These are phyloP conservation scores for Falco peregrinus DNA, from an alignment of 2,797 vertebrate species.

Conservation along the genomic window DNA sequence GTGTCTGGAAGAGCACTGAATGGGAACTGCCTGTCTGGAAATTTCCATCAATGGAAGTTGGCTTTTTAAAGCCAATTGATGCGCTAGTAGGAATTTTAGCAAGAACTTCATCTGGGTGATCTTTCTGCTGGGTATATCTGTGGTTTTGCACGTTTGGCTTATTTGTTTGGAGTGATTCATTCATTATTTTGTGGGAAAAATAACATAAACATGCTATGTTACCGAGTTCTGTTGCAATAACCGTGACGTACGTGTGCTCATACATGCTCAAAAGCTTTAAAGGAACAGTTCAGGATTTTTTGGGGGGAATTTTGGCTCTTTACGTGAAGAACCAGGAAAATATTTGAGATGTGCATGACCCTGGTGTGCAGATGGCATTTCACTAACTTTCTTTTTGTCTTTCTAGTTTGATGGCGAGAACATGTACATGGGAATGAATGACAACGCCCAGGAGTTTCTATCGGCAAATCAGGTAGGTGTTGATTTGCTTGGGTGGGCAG, in stretches of 20 bases:
- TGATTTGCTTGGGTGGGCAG: neutral
- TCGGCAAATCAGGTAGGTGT: conserved; percentile 91
- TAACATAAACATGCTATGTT: rapidly evolving
- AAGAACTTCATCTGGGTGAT: neutral
- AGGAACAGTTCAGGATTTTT: neutral
- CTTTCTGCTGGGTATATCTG: neutral
- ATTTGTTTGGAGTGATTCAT: neutral
- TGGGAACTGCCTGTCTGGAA: neutral
- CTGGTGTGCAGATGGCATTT: neutral
- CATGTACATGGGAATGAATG: conserved; percentile 97
- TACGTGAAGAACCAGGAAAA: neutral
- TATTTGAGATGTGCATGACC: neutral
- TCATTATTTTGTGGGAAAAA: neutral
- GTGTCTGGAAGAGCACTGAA: neutral
- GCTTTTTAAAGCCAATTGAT: neutral
- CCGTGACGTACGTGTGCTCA: neutral
- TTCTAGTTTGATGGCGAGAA: conserved; percentile 98
- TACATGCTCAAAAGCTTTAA: neutral
- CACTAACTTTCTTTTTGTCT: conserved; percentile 66
- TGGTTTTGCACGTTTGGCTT: neutral
- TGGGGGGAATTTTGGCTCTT: neutral
- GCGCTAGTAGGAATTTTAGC: neutral
- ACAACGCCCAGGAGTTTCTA: conserved; percentile 96
- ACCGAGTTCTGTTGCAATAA: rapidly evolving
- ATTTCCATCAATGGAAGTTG: neutral